Evolutionary conservation across 2,888 invertebrate species (phyloP).

Genomic region (Perizoma affinitatum): DNA sequence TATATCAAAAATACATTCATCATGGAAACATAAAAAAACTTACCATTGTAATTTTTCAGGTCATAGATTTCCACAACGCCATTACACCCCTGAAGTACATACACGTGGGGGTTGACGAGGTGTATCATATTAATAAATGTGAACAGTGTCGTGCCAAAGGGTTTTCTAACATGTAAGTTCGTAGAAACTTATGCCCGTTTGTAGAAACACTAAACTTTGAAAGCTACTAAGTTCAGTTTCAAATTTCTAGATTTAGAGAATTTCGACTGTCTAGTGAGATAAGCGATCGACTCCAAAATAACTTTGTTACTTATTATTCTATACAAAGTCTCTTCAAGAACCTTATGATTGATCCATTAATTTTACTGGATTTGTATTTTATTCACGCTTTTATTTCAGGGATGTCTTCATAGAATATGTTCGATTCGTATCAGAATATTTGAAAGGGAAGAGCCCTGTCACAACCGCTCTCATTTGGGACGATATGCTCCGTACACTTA

Average conservation of each 20-base stretch:
- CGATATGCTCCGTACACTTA: constrained; percentile 88
- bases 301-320: too few species aligned
- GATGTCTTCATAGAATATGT: constrained; percentile 87
- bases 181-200: neutral
- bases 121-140: constrained; percentile 88
- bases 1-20: too few species aligned
- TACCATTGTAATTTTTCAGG: constrained; percentile 52
- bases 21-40: too few species aligned
- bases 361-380: too few species aligned
- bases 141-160: constrained; percentile 69
- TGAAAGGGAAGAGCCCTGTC: constrained; percentile 74
- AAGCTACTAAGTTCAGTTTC: too few species aligned
- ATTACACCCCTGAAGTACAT: constrained; percentile 69
- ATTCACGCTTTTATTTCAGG: constrained; percentile 50
- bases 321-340: too few species aligned
- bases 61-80: constrained; percentile 62
- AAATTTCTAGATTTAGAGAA: too few species aligned
- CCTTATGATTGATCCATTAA: too few species aligned
- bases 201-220: too few species aligned
- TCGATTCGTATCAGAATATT: constrained; percentile 72
- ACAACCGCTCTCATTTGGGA: constrained; percentile 91
- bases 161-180: constrained; percentile 50
- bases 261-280: too few species aligned
- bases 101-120: constrained; percentile 94
- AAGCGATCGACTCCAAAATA: too few species aligned